Percentiles rank a stretch among this genome's conserved stretches.
Evolutionary conservation across 2,797 vertebrate genomes (phyloP).

Genomic region (Coendou prehensilis): DNA sequence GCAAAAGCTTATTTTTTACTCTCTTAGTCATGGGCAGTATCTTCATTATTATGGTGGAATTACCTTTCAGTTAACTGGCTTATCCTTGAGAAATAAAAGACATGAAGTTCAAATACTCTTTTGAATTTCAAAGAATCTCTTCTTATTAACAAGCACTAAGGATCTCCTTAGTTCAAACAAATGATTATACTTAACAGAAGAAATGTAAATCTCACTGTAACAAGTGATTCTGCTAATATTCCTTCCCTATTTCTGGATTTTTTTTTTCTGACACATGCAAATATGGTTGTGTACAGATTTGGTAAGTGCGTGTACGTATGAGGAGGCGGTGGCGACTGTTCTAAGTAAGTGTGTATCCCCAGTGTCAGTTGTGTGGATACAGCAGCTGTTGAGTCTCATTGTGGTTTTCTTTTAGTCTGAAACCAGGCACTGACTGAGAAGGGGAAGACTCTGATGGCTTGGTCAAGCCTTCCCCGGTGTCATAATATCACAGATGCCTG

Average conservation of each 20-base stretch:
- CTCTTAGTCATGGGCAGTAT: neutral
- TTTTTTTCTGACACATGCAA: constrained; percentile 68
- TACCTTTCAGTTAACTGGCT: neutral
- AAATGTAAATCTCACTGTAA: constrained; percentile 64
- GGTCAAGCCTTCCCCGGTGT: neutral
- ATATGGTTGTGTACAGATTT: constrained; percentile 36
- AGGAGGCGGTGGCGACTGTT: constrained; percentile 58
- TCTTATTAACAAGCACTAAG: constrained; percentile 51
- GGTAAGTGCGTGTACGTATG: constrained; percentile 42
- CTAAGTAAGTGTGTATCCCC: constrained; percentile 52
- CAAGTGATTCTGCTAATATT: constrained; percentile 49
- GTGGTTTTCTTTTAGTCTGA: constrained; percentile 54
- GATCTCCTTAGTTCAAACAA: constrained; percentile 60
- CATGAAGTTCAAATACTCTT: constrained; percentile 55
- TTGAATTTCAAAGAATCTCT: constrained; percentile 69
- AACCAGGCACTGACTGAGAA: neutral
- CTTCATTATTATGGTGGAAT: neutral
- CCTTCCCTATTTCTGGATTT: constrained; percentile 65
- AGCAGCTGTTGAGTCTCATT: constrained; percentile 62
- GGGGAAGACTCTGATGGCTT: neutral
- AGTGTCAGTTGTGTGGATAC: constrained; percentile 48
- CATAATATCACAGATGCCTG: neutral
- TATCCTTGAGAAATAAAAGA: constrained; percentile 36
- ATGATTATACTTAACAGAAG: constrained; percentile 49
- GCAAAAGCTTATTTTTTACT: neutral